Conservation (phyloP, 2,113 vertebrate species). For the Phalacrocorax aristotelis region DNA sequence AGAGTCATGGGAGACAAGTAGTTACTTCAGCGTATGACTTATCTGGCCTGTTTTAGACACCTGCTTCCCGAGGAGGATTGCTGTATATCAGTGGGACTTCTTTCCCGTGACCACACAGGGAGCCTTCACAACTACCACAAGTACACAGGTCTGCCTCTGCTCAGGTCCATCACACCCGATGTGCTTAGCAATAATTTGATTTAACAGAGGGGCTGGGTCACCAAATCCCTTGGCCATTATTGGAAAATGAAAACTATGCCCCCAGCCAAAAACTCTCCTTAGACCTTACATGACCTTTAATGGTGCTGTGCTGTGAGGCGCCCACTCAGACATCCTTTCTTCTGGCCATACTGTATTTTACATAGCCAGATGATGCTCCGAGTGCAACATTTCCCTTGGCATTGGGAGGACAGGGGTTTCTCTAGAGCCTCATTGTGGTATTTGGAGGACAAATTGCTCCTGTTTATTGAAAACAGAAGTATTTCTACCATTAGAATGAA, state of each 20-base stretch:
- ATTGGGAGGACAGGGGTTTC: not conserved
- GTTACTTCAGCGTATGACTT: not conserved
- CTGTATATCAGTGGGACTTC: not conserved
- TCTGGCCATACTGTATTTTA: not conserved
- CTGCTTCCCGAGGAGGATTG: not conserved
- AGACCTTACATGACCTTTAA: not conserved
- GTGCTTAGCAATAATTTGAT: not conserved
- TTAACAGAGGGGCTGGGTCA: not conserved
- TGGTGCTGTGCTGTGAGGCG: not conserved
- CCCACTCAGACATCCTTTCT: not conserved
- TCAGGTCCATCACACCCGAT: not conserved
- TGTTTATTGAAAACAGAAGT: not conserved
- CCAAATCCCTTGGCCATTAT: not conserved
- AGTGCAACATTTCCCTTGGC: not conserved
- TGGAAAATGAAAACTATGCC: not conserved
- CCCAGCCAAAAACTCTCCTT: not conserved
- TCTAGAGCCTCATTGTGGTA: not conserved
- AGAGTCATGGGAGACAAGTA: not conserved
- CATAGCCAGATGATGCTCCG: not conserved
- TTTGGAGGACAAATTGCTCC: not conserved
- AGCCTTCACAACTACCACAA: not conserved
- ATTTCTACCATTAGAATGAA: not conserved
- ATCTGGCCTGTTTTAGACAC: not conserved
- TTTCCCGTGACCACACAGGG: accelerated
- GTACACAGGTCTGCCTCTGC: not conserved